Evolutionary conservation across 2,888 invertebrate species (phyloP), one percentile per base, ranked within the genome.

Genomic region (Microplitis manilae): DNA sequence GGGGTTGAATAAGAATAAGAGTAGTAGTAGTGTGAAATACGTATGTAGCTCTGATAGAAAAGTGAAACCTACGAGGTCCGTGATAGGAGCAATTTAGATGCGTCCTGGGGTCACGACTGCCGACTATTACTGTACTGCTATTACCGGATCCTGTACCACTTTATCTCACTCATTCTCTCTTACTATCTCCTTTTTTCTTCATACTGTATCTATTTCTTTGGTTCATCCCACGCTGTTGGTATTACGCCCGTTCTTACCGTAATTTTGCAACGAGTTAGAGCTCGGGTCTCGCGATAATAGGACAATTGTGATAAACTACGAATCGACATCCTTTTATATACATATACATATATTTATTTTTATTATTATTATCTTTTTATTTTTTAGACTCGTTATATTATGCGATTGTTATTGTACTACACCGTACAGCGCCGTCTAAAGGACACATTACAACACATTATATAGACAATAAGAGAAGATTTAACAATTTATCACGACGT

Each of bases 41-140:
- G 38, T 60, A 17, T 70, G 79, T 76, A 70, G 60, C 68, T 77
- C 76, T 80, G 83, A 84, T 82, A 79, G 79, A 68, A 75, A 75
- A 76, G 76, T 72, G 76, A 76, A 76, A 76, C 72, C 81, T 73
- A 79, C 80, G 80, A 81, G 78, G 78, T 76, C 69, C 78, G 79
- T 77, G 82, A 84, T 83, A 83, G 84, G 84, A 81, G 84, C 84
- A 86, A 87, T 87, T 87, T 85, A 83, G 84, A 86, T 85, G 86
- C 85, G 87, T 85, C 84, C 83, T 79, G 80, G 84, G 85, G 85
- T 86, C 86, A 87, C 86, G 86, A 86, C 81, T 81, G 84, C 75
- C 81, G 83, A 81, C 84, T 81, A 85, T 85, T 85, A 86, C 85
- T 67, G 67, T 85, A 86, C 85, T 67, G 67, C 77, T 84, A 84